A percentile compares a stretch with the other conserved stretches of the same genome.
Conservation (phyloP, 2,888 invertebrate species). For the Stictocephala bisonia region DNA sequence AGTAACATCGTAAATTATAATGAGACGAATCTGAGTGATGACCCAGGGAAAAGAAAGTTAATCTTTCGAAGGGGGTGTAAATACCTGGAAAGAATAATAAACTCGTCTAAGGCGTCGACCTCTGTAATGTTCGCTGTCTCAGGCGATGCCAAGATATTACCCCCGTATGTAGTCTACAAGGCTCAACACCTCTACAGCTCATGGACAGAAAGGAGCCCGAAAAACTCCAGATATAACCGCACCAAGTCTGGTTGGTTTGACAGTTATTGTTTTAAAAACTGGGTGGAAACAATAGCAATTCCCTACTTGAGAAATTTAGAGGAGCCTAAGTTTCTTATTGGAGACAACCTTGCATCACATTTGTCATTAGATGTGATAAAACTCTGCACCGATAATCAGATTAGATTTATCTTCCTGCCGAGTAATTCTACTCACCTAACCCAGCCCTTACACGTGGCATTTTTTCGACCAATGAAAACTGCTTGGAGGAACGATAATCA, state of each 20-base stretch:
- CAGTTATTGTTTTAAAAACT: conserved; percentile 58
- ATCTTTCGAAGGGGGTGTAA: conserved; percentile 53
- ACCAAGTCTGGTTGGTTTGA: conserved; percentile 62
- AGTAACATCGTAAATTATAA: conserved; percentile 48
- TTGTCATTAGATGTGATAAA: conserved; percentile 43
- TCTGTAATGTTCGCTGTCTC: conserved; percentile 38
- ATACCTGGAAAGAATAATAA: conserved; percentile 54
- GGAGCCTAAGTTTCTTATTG: conserved; percentile 62
- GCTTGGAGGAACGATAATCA: too few relatives aligned
- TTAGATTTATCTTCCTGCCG: conserved; percentile 62
- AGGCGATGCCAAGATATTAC: conserved; percentile 22
- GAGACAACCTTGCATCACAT: conserved; percentile 59
- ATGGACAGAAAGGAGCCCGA: conserved; percentile 51
- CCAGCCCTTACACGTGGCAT: conserved; percentile 60
- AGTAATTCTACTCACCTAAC: conserved; percentile 60
- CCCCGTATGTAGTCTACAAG: conserved; percentile 40
- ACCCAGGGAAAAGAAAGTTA: conserved; percentile 46
- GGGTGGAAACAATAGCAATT: conserved; percentile 58
- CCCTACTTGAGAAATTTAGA: conserved; percentile 53
- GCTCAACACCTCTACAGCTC: conserved; percentile 21
- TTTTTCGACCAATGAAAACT: conserved; percentile 58
- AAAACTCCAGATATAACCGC: conserved; percentile 56
- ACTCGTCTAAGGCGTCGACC: conserved; percentile 39
- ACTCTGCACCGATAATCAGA: conserved; percentile 61
- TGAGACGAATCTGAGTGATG: conserved; percentile 48